A percentile compares a stretch with the other conserved stretches of the same genome.
Evolutionary conservation across 2,113 vertebrate genomes (phyloP).

Genomic region (Ptilonorhynchus violaceus): DNA sequence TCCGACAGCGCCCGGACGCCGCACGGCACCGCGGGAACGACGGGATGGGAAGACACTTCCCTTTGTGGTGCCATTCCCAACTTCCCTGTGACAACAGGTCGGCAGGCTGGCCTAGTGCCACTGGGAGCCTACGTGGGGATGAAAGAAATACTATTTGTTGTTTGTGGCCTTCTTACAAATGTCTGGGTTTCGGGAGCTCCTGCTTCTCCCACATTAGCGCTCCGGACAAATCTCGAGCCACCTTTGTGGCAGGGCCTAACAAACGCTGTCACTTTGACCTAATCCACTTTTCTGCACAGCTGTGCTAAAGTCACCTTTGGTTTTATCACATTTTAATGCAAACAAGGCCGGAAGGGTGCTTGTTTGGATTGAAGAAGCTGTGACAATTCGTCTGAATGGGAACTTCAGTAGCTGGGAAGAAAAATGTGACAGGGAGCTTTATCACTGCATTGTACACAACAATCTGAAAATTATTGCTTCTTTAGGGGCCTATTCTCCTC

Average conservation of each 20-base stretch:
- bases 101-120: constrained; percentile 66
- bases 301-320: constrained; percentile 85
- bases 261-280: constrained; percentile 83
- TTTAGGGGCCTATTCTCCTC: constrained; percentile 72
- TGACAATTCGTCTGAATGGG: constrained; percentile 87
- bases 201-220: constrained; percentile 72
- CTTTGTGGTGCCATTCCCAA: not conserved
- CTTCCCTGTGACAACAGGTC: constrained; percentile 59
- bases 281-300: constrained; percentile 90
- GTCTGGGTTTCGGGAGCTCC: constrained; percentile 71
- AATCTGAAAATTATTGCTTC: constrained; percentile 83
- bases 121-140: constrained; percentile 25
- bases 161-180: constrained; percentile 65
- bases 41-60: not conserved
- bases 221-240: constrained; percentile 62
- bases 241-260: constrained; percentile 64
- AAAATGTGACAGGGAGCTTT: constrained; percentile 94
- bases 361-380: constrained; percentile 78
- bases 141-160: constrained; percentile 67
- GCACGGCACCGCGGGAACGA: not conserved
- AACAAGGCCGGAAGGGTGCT: constrained; percentile 83
- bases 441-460: constrained; percentile 79
- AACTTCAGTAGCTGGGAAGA: constrained; percentile 86
- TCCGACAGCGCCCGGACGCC: not conserved
- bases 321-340: constrained; percentile 94